Conservation (phyloP, 2,797 vertebrate species). For the Ambastaia sidthimunki region DNA sequence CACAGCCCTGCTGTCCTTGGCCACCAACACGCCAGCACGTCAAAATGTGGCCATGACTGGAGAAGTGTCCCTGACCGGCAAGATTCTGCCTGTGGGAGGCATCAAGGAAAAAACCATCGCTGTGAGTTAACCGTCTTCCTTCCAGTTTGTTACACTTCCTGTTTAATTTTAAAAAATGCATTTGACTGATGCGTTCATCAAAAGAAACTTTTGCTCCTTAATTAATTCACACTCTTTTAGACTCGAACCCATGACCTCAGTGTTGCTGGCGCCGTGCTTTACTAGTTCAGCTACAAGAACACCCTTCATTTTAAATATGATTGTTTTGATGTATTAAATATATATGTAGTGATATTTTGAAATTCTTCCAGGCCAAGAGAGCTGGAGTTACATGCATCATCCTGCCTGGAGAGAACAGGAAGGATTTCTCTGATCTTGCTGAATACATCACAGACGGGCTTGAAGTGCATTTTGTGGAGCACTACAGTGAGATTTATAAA, state of each 20-base stretch:
- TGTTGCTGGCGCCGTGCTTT: too few relatives aligned
- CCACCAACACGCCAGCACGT: constrained; percentile 79
- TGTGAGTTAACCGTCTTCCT: constrained; percentile 74
- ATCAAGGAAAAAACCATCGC: constrained; percentile 99
- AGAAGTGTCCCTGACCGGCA: constrained; percentile 93
- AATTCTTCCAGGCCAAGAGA: constrained; percentile 84
- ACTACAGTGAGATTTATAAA: constrained; percentile 88
- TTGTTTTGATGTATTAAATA: background rate
- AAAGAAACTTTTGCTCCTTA: too few relatives aligned
- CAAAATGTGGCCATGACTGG: constrained; percentile 96
- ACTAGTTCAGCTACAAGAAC: too few relatives aligned
- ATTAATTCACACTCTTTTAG: too few relatives aligned
- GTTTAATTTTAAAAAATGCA: too few relatives aligned
- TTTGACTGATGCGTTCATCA: too few relatives aligned
- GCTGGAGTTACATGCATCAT: constrained; percentile 91
- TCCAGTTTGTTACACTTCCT: background rate
- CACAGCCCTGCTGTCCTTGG: constrained; percentile 90
- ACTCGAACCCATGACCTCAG: too few relatives aligned
- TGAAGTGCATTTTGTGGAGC: constrained; percentile 93
- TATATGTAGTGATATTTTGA: background rate
- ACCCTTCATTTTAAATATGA: too few relatives aligned
- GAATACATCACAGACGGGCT: constrained; percentile 91
- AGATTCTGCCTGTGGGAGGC: constrained; percentile 94
- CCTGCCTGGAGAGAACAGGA: constrained; percentile 90
- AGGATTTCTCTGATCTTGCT: constrained; percentile 91